Evolutionary conservation across 2,888 invertebrate species (phyloP), one percentile per base, ranked within the genome.

Genomic region (Abrostola tripartita): DNA sequence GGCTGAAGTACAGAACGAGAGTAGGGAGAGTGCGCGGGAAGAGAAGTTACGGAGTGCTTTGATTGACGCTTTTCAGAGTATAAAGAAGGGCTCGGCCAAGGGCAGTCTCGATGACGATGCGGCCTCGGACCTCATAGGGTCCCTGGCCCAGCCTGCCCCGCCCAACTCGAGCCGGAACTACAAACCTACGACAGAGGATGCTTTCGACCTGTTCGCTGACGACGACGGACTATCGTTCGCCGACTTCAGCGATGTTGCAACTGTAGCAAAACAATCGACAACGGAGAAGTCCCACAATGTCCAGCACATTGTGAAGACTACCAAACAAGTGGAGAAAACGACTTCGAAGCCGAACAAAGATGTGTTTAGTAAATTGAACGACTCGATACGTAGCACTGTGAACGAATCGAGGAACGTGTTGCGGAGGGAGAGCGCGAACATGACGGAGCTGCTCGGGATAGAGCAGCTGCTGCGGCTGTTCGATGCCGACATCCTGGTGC

Each of bases 381-480:
- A 91, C 65, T 90, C 90, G 2, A 90, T 92, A 52, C 71, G 91
- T 68, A 86, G 76, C 60, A 84, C 91, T 10, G 88, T 93, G 38
- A 92, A 94, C 80, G 93, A 93, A 80, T 88, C 92, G n/a, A 85
- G 90, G 71, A 82, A 85, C 67, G 84, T 78, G 14, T 56, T 84
- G 71, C 86, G 72, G 67, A 83, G 78, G 66, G 86, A 87, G 38
- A 79, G 52, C 36, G 44, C 54, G 41, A 79, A 84, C 55, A 61
- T 71, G 36, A 83, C 84, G 0, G 82, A 86, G 14, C 61, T 85
- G 37, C 71, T 86, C 65, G 94, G 95, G 0, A 93, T 96, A 52
- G 95, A 96, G 77, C 91, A 91, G 54, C 93, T 95, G 88, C 84
- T 96, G 82, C 89, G 95, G 69, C 91, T 96, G 76, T 95, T 95